Percentiles rank a stretch among this genome's conserved stretches.
These are phyloP conservation scores for Eubasilissa splendida DNA, from an alignment of 2,888 invertebrate genomes.

Conservation along the genomic window DNA sequence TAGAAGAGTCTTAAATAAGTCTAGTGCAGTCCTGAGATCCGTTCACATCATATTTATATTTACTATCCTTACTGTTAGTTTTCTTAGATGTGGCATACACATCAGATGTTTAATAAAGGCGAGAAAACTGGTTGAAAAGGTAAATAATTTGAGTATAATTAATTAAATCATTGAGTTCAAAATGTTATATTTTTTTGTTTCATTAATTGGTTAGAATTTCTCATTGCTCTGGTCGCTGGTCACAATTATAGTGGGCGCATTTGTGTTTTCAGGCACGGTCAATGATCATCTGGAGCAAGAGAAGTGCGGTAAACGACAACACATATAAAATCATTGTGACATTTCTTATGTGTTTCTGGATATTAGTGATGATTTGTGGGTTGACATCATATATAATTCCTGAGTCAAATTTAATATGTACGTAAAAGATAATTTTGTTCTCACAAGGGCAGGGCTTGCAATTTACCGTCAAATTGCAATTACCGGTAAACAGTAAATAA, in stretches of 20 bases:
- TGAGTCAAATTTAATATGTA: neutral
- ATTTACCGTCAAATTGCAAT: no score
- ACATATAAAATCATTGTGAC: neutral
- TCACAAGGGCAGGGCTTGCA: no score
- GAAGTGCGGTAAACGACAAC: neutral
- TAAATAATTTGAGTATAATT: neutral
- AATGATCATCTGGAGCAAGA: conserved; percentile 20
- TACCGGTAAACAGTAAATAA: no score
- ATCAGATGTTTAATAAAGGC: conserved; percentile 8
- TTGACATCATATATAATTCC: neutral
- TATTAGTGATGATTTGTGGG: neutral
- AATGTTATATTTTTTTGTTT: neutral
- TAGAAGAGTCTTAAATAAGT: neutral
- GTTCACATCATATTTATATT: neutral
- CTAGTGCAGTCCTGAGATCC: neutral
- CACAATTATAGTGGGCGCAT: neutral
- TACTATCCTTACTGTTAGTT: neutral
- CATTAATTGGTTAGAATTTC: neutral
- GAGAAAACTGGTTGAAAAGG: conserved; percentile 20
- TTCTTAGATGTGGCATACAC: neutral
- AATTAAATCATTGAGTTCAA: neutral
- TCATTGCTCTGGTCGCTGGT: neutral
- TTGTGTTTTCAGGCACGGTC: conserved; percentile 5
- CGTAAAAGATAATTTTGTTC: neutral
- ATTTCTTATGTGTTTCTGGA: conserved; percentile 21